Conservation (phyloP, 2,888 invertebrate genomes). For the Macrosiphum euphorbiae region DNA sequence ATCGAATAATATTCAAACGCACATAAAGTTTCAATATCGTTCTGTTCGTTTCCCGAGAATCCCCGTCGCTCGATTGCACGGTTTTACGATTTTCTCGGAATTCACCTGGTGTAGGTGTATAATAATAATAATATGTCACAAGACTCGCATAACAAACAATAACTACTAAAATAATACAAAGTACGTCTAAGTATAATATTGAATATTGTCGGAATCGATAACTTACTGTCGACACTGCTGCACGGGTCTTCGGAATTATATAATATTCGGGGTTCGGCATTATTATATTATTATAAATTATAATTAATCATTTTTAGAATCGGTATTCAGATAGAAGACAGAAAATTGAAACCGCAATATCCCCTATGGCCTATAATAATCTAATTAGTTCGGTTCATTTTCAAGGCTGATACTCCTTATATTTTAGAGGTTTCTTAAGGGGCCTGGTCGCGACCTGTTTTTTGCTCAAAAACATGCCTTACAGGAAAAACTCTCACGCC, state of each 20-base stretch:
- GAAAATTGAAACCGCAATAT: background rate
- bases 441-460: no score
- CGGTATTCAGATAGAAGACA: background rate
- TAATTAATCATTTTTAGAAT: background rate
- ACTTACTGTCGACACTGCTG: background rate
- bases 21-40: background rate
- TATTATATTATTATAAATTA: background rate
- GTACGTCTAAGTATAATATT: background rate
- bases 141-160: background rate
- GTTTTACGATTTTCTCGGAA: background rate
- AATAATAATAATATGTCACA: background rate
- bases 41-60: background rate
- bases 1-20: background rate
- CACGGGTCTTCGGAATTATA: background rate
- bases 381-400: background rate
- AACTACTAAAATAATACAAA: no score
- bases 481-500: no score
- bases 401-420: background rate
- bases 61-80: background rate
- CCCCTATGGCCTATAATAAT: background rate
- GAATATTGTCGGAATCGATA: background rate
- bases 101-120: background rate
- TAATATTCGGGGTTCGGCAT: background rate
- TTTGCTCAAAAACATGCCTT: no score
- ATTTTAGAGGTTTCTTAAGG: background rate